Evolutionary conservation across 2,888 invertebrate species (phyloP).

Genomic region (Epicampocera succincta): DNA sequence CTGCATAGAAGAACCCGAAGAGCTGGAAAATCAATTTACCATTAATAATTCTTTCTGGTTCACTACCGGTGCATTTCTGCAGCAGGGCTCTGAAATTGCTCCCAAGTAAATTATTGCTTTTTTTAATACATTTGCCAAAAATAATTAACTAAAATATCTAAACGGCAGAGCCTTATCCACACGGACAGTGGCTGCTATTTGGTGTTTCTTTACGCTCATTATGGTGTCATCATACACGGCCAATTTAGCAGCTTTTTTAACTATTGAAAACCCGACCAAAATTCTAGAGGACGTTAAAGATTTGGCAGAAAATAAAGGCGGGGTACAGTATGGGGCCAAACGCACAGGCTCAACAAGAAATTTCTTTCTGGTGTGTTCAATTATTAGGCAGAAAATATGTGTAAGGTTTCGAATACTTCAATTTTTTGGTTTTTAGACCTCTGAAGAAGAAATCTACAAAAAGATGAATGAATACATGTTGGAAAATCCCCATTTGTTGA

Average conservation of each 20-base stretch:
- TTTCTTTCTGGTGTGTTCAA: slow-evolving; percentile 89
- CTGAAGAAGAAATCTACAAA: slow-evolving; percentile 88
- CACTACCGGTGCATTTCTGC: slow-evolving; percentile 90
- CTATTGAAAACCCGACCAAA: slow-evolving; percentile 88
- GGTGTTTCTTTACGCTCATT: slow-evolving; percentile 95
- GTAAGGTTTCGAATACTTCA: neutral
- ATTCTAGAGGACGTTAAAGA: slow-evolving; percentile 91
- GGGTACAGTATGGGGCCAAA: slow-evolving; percentile 93
- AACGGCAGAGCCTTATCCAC: slow-evolving; percentile 90
- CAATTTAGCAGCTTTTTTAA: slow-evolving; percentile 95
- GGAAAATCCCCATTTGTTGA: slow-evolving; percentile 83
- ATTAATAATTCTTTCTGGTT: slow-evolving; percentile 94
- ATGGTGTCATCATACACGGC: slow-evolving; percentile 92
- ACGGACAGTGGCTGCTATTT: slow-evolving; percentile 91
- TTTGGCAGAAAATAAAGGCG: slow-evolving; percentile 88
- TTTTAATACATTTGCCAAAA: too few species aligned
- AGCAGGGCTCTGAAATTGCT: slow-evolving; percentile 94
- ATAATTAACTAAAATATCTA: too few species aligned
- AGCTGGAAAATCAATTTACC: slow-evolving; percentile 91
- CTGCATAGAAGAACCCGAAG: slow-evolving; percentile 91
- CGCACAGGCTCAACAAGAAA: slow-evolving; percentile 91
- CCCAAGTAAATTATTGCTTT: slow-evolving; percentile 85
- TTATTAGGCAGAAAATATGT: too few species aligned
- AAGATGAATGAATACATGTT: slow-evolving; percentile 91
- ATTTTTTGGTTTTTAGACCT: slow-evolving; percentile 83